Evolutionary conservation across 1,140 invertebrate genomes (phyloP).

Genomic region (Drosophila bocki): DNA sequence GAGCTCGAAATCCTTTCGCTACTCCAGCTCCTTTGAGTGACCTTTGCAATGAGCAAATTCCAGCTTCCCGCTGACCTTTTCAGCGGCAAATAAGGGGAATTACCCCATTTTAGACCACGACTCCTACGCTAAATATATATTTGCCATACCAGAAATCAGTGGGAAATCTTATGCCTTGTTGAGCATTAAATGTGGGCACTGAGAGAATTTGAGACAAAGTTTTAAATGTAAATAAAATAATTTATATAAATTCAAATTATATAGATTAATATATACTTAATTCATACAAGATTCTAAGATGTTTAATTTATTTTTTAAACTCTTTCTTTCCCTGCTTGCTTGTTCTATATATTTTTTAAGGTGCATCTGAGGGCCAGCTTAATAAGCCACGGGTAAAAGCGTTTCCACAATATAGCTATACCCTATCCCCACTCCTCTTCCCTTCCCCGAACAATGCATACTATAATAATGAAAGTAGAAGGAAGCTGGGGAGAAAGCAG

Average conservation of each 20-base stretch:
- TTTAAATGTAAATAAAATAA: neutral
- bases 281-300: neutral
- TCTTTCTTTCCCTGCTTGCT: neutral
- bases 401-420: conserved; percentile 47
- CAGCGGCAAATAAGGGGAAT: conserved; percentile 59
- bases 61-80: conserved; percentile 54
- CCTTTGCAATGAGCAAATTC: conserved; percentile 26
- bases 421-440: neutral
- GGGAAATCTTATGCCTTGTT: conserved; percentile 51
- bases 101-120: conserved; percentile 1
- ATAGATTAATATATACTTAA: neutral
- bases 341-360: neutral
- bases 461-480: conserved; percentile 39
- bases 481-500: conserved; percentile 29
- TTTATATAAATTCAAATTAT: neutral
- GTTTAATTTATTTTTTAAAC: neutral
- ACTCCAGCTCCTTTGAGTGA: conserved; percentile 31
- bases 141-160: conserved; percentile 61
- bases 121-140: conserved; percentile 43
- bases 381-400: conserved; percentile 61
- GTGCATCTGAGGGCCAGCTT: conserved; percentile 22
- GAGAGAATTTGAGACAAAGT: neutral
- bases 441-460: conserved; percentile 31
- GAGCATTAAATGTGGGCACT: conserved; percentile 43
- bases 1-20: conserved; percentile 30